These are phyloP conservation scores for Marasmarcha lunaedactyla DNA, from an alignment of 2,888 invertebrate genomes.

Conservation along the genomic window DNA sequence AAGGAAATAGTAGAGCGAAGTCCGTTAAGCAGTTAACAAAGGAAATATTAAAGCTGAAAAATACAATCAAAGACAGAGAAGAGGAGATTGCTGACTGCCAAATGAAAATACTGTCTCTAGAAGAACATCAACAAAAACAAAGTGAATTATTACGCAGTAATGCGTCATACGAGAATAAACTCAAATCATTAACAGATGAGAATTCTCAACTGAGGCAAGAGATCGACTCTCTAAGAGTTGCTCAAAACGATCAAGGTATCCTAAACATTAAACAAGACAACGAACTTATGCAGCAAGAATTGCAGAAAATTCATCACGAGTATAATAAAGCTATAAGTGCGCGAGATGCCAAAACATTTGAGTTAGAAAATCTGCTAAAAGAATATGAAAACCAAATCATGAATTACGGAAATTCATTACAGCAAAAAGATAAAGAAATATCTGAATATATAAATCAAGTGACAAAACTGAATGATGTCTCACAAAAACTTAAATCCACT, in stretches of 20 bases:
- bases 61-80: slow-evolving; percentile 63
- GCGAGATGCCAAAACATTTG: slow-evolving; percentile 55
- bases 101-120: slow-evolving; percentile 61
- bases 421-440: slow-evolving; percentile 59
- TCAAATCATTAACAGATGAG: slow-evolving; percentile 49
- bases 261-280: slow-evolving; percentile 32
- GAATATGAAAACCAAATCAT: slow-evolving; percentile 63
- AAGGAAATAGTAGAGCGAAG: slow-evolving; percentile 44
- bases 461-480: slow-evolving; percentile 61
- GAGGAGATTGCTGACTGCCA: slow-evolving; percentile 61
- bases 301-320: slow-evolving; percentile 45
- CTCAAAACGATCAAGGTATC: slow-evolving; percentile 32
- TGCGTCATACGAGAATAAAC: slow-evolving; percentile 41
- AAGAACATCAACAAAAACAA: slow-evolving; percentile 60
- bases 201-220: slow-evolving; percentile 49
- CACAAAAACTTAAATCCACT: slow-evolving; percentile 62
- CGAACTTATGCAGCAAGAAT: slow-evolving; percentile 37
- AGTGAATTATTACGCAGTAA: slow-evolving; percentile 37
- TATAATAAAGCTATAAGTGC: slow-evolving; percentile 35
- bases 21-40: slow-evolving; percentile 61
- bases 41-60: slow-evolving; percentile 62
- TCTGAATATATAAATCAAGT: slow-evolving; percentile 65
- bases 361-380: slow-evolving; percentile 55
- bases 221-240: slow-evolving; percentile 31
- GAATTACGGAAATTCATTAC: slow-evolving; percentile 46